Evolutionary conservation across 2,113 vertebrate species (phyloP).

Genomic region (Bettongia penicillata): DNA sequence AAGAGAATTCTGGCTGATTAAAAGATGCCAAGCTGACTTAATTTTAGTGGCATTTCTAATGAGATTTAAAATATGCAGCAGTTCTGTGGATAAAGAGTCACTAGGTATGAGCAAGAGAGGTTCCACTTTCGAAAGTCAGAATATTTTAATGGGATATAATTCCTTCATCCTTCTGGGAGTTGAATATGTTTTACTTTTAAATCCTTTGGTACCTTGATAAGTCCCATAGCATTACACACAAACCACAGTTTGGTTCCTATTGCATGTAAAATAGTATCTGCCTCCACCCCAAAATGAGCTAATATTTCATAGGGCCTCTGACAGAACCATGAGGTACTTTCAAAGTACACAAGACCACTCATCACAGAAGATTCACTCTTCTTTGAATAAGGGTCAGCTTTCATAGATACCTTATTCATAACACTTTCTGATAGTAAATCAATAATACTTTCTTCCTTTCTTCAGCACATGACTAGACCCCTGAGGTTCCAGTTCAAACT

Average conservation of each 20-base stretch:
- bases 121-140: background rate
- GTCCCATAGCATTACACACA: conserved; percentile 4
- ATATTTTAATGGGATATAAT: conserved; percentile 22
- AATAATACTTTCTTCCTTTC: background rate
- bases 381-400: conserved; percentile 47
- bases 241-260: background rate
- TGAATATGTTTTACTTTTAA: conserved; percentile 32
- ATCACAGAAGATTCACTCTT: background rate
- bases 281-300: conserved; percentile 18
- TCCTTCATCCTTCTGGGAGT: background rate
- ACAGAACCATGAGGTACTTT: background rate
- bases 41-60: background rate
- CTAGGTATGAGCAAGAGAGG: background rate
- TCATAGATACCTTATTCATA: conserved; percentile 35
- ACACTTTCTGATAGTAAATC: conserved; percentile 10
- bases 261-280: conserved; percentile 33
- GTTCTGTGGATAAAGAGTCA: conserved; percentile 23
- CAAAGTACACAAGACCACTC: conserved; percentile 17
- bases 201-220: conserved; percentile 26
- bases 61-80: background rate
- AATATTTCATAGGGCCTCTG: background rate
- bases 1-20: background rate
- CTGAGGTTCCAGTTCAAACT: background rate
- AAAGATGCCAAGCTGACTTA: background rate
- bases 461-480: background rate